Base-by-base conservation (phyloP, 2,888 invertebrate genomes). In the Microplitis deprimator region DNA sequence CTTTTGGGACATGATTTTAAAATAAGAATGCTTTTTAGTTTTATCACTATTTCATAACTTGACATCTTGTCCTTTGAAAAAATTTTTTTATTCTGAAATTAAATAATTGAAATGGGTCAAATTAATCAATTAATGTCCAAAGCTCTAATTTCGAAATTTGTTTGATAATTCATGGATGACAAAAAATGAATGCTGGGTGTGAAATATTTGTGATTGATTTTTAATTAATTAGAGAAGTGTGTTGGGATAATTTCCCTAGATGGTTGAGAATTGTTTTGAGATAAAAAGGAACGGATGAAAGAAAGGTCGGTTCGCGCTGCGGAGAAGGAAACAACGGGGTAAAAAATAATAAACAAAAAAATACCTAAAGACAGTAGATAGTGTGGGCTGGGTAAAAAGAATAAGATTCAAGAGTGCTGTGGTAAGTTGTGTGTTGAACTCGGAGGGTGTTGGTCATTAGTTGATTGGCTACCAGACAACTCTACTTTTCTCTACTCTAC, bases 361-460 rank as follows among this genome's bases (percentile, higher is more conserved):
- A 50, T 50, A 50, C 50, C 50, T 50, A 50, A 50, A 50, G 50
- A 50, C 13, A 50, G 50, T 50, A 13, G 13, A 13, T 50, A 50
- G 50, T 50, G 50, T 3, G 13, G 13, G 50, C 40, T 65, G 73
- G 16, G 68, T 64, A 68, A 59, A 72, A 40, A 68, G 73, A 50
- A 50, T 50, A 50, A 50, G 50, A 50, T 50, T 13, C 50, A 13
- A 8, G 50, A 59, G n/a, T 64, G 20, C 67, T 41, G 29, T 50
- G 50, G 50, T 50, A 50, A 50, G 50, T 50, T 50, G 50, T 50
- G 50, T 74, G 74, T 77, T 70, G 74, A 62, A 72, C 67, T 64
- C 59, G 76, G 76, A 80, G 81, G 82, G 82, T 83, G 83, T 83
- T 81, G 80, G 84, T 85, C 84, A 84, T 85, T 84, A 84, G 83